Conservation (phyloP, 1,140 invertebrate genomes). For the Uloborus diversus region DNA sequence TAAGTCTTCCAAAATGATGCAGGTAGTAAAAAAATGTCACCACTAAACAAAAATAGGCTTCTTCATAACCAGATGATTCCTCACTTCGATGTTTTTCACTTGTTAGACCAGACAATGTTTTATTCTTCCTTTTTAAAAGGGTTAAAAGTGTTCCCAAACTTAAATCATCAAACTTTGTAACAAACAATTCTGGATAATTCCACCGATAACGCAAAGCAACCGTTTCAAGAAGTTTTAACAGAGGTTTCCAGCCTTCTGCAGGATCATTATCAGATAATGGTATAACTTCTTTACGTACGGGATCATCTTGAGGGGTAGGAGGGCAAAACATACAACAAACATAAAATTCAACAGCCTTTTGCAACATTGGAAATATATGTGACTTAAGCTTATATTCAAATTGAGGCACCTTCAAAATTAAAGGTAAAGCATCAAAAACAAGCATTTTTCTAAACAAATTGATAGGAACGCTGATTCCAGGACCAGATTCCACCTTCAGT, state of each 20-base stretch:
- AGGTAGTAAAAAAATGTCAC: conserved; percentile 42
- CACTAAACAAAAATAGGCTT: conserved; percentile 35
- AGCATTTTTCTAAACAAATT: conserved; percentile 44
- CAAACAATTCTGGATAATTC: conserved; percentile 46
- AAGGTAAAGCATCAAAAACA: conserved; percentile 41
- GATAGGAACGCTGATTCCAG: conserved; percentile 13
- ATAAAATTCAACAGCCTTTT: conserved; percentile 43
- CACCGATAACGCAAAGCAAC: conserved; percentile 29
- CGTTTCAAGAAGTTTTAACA: conserved; percentile 22
- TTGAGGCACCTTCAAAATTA: conserved; percentile 18
- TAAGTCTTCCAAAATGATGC: conserved; percentile 24
- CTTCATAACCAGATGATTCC: conserved; percentile 30
- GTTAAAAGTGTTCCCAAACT: conserved; percentile 21
- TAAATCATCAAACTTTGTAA: conserved; percentile 23
- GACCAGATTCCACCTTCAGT: conserved; percentile 13
- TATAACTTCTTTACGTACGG: conserved; percentile 23
- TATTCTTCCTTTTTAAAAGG: conserved; percentile 36
- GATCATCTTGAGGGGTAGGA: conserved; percentile 9
- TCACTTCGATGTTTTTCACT: conserved; percentile 36
- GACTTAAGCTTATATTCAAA: conserved; percentile 47
- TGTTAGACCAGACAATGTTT: conserved; percentile 7
- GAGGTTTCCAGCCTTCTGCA: conserved; percentile 38
- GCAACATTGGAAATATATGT: conserved; percentile 29
- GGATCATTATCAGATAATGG: conserved; percentile 19
- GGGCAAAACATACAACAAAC: conserved; percentile 29